Conservation (phyloP, 2,113 vertebrate genomes). For the Phyllopteryx taeniolatus region DNA sequence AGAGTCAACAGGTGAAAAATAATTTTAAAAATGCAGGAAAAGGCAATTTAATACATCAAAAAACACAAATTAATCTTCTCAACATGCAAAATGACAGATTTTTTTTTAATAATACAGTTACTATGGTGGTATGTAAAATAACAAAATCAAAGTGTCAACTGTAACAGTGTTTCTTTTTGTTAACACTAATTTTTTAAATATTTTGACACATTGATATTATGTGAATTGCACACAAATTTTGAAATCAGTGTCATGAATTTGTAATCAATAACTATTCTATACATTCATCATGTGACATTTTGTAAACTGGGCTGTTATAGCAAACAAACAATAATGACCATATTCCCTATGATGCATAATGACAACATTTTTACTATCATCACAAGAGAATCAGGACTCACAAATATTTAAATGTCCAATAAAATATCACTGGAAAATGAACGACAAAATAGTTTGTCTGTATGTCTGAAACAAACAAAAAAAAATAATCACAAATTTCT, state of each 20-base stretch:
- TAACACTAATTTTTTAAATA: background rate
- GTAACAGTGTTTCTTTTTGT: background rate
- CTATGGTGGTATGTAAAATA: background rate
- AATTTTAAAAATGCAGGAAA: background rate
- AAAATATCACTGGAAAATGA: conserved; percentile 41
- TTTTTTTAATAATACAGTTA: background rate
- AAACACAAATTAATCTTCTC: background rate
- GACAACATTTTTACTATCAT: conserved; percentile 18
- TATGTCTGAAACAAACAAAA: background rate
- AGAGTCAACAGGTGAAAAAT: background rate
- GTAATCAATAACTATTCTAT: background rate
- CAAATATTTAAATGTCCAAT: conserved; percentile 27
- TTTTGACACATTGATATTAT: background rate
- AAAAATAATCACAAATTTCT: background rate
- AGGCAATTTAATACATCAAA: conserved; percentile 6
- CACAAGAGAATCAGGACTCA: conserved; percentile 14
- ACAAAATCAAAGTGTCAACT: background rate
- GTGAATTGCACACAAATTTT: background rate
- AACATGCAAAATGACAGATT: conserved; percentile 2
- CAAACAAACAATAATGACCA: background rate
- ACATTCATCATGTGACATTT: background rate
- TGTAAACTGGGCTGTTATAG: conserved; percentile 1
- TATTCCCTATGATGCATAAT: conserved; percentile 2
- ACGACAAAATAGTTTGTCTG: conserved; percentile 55
- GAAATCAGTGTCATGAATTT: background rate